phyloP scores from a whole-genome alignment of 2,797 vertebrate genomes.

The Fistularia commersonii region DNA sequence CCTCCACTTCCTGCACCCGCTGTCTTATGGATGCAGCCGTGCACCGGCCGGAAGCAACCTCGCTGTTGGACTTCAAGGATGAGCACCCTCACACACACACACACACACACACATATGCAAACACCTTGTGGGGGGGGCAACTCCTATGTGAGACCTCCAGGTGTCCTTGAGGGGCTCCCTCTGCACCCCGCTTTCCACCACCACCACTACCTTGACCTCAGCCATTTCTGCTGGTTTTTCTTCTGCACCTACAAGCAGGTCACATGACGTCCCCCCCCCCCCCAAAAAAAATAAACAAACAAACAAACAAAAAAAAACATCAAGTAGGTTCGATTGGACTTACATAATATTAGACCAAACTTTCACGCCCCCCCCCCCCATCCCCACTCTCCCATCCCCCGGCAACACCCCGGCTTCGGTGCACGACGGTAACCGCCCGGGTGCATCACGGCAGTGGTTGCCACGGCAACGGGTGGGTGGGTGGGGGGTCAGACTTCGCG shows the following conservation, averaged over 20 bases:
- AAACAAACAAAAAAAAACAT: no score
- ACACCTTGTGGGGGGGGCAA: neutral
- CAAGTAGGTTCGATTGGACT: no score
- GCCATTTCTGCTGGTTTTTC: slow-evolving; percentile 23
- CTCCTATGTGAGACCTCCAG: slow-evolving; percentile 27
- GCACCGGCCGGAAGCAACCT: slow-evolving; percentile 13
- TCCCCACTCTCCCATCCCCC: neutral
- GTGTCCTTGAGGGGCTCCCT: slow-evolving; percentile 32
- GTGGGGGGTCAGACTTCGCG: slow-evolving; percentile 32
- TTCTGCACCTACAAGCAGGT: slow-evolving; percentile 8
- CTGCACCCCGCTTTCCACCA: slow-evolving; percentile 24
- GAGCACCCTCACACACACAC: no score
- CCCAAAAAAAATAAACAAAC: no score
- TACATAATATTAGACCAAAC: no score
- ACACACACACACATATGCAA: neutral
- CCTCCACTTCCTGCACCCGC: no score
- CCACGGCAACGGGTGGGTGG: slow-evolving; percentile 66
- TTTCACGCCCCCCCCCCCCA: neutral
- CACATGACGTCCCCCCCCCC: no score
- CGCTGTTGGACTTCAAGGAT: neutral
- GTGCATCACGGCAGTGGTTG: slow-evolving; percentile 58
- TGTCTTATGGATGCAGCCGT: no score
- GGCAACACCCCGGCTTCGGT: slow-evolving; percentile 2
- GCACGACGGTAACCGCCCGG: slow-evolving; percentile 15
- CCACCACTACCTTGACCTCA: slow-evolving; percentile 22